Conservation (phyloP, 2,888 invertebrate genomes). For the Stegophylla sp. region DNA sequence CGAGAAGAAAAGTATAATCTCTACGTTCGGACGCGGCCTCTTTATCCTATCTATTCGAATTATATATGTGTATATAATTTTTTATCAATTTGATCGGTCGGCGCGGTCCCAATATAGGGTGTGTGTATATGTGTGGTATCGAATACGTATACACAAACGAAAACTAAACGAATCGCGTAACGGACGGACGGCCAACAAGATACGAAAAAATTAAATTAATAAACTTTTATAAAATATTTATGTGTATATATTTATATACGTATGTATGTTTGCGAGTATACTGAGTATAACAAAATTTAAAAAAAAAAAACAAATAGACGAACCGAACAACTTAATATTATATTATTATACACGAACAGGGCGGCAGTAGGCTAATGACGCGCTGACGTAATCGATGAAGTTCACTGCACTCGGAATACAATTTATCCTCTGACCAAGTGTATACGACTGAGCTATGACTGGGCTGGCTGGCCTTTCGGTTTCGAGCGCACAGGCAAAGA, state of each 20-base stretch:
- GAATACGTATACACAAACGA: not conserved
- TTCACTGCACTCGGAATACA: constrained; percentile 56
- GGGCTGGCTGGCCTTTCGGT: constrained; percentile 30
- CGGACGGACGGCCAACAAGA: constrained; percentile 9
- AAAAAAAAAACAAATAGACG: constrained; percentile 5
- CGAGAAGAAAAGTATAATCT: not conserved
- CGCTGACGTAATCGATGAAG: constrained; percentile 59
- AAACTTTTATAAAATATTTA: not conserved
- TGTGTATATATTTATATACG: not conserved
- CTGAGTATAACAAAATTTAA: too few species aligned
- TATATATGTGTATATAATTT: not conserved
- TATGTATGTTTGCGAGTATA: not conserved
- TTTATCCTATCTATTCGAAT: not conserved
- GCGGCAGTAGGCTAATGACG: constrained; percentile 31
- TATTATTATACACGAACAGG: constrained; percentile 26
- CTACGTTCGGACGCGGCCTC: constrained; percentile 5
- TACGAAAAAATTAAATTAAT: constrained; percentile 8
- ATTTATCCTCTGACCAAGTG: constrained; percentile 27
- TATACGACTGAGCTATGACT: constrained; percentile 20
- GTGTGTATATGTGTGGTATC: not conserved
- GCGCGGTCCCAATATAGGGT: not conserved
- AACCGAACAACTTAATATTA: constrained; percentile 35
- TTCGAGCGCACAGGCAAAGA: constrained; percentile 4
- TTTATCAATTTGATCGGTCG: not conserved
- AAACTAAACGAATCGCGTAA: not conserved